Percentiles rank a stretch among this genome's conserved stretches.
Evolutionary conservation across 2,888 invertebrate species (phyloP).

Genomic region (Tiliacea citrago): DNA sequence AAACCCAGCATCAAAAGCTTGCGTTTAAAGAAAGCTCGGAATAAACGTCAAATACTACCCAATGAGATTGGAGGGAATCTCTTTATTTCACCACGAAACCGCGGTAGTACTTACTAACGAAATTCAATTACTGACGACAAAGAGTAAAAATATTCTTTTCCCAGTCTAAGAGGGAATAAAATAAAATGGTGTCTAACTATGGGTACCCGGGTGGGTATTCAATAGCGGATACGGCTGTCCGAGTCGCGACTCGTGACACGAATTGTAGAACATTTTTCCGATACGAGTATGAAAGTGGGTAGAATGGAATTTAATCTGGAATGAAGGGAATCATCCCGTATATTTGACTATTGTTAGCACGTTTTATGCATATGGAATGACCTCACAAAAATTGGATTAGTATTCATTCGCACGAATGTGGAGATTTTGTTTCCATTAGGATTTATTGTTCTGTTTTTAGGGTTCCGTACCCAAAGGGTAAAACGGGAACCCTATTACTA

Average conservation of each 20-base stretch:
- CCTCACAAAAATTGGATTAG: conserved; percentile 10
- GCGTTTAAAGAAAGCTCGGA: conserved; percentile 32
- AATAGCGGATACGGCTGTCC: conserved; percentile 72
- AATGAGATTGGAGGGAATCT: conserved; percentile 59
- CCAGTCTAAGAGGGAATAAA: conserved; percentile 72
- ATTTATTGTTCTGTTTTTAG: not conserved
- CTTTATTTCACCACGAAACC: conserved; percentile 68
- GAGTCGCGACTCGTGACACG: conserved; percentile 73
- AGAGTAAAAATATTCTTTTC: conserved; percentile 80
- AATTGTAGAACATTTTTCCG: conserved; percentile 72
- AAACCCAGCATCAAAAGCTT: conserved; percentile 37
- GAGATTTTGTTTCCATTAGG: conserved; percentile 3
- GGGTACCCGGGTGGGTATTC: conserved; percentile 71
- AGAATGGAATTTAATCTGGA: conserved; percentile 66
- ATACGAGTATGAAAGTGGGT: conserved; percentile 70
- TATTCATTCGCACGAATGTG: conserved; percentile 32
- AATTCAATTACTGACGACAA: conserved; percentile 82
- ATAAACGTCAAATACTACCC: conserved; percentile 57
- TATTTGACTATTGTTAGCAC: conserved; percentile 51
- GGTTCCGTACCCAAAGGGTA: no score
- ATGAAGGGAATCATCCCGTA: conserved; percentile 49
- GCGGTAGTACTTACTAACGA: conserved; percentile 75
- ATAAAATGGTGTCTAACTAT: conserved; percentile 79
- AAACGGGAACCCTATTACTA: no score
- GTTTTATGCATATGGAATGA: conserved; percentile 40